Evolutionary conservation across 2,888 invertebrate genomes (phyloP).

Genomic region (Phrixothrix hirtus): DNA sequence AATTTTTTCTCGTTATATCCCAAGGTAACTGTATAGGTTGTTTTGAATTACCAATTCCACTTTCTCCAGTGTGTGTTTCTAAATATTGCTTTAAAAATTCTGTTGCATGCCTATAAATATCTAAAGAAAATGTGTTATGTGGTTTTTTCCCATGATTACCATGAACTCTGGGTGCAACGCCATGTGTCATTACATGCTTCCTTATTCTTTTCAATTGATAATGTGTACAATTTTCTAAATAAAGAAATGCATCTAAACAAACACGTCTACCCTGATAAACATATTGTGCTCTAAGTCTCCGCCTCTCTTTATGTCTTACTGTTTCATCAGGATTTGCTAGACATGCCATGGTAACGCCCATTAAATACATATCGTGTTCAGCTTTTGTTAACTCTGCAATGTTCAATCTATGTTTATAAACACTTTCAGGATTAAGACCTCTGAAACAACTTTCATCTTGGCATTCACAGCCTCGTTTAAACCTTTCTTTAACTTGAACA

Average conservation of each 20-base stretch:
- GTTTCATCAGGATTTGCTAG: conserved; percentile 75
- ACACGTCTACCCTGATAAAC: conserved; percentile 78
- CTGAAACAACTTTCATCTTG: conserved; percentile 75
- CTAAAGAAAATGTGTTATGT: conserved; percentile 77
- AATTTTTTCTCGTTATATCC: conserved; percentile 68
- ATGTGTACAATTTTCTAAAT: conserved; percentile 78
- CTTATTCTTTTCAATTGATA: conserved; percentile 77
- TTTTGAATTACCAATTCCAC: conserved; percentile 59
- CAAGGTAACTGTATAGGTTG: conserved; percentile 60
- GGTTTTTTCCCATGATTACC: conserved; percentile 81
- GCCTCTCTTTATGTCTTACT: conserved; percentile 71
- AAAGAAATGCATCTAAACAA: conserved; percentile 77
- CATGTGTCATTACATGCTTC: conserved; percentile 78
- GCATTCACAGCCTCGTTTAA: conserved; percentile 75
- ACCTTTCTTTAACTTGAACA: conserved; percentile 68
- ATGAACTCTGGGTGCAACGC: conserved; percentile 76
- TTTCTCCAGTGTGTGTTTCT: conserved; percentile 65
- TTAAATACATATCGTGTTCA: conserved; percentile 82
- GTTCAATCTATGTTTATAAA: conserved; percentile 75
- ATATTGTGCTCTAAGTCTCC: conserved; percentile 73
- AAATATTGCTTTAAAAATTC: conserved; percentile 75
- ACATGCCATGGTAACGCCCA: conserved; percentile 84
- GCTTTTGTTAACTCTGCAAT: conserved; percentile 80
- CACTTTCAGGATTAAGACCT: conserved; percentile 74
- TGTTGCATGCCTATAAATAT: conserved; percentile 77